These are phyloP conservation scores for Lycaena phlaeas DNA, from an alignment of 2,888 invertebrate genomes.

Conservation along the genomic window DNA sequence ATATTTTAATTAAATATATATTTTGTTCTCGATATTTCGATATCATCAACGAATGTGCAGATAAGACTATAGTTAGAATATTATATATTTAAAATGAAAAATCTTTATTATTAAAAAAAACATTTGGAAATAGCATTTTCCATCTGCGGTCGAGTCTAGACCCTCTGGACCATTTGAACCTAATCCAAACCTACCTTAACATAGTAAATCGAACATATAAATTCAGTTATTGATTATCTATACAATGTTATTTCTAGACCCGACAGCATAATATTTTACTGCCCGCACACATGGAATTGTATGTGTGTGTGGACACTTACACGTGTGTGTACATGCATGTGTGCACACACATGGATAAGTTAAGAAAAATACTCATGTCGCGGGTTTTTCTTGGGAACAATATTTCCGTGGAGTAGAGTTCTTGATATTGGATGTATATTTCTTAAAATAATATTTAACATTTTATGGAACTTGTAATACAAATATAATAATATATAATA, in stretches of 20 bases:
- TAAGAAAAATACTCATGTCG: slow-evolving; percentile 69
- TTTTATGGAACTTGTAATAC: too few relatives aligned
- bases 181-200: slow-evolving; percentile 24
- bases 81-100: too few relatives aligned
- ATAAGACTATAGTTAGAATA: too few relatives aligned
- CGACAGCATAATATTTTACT: slow-evolving; percentile 74
- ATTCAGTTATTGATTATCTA: slow-evolving; percentile 69
- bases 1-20: too few relatives aligned
- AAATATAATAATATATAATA: too few relatives aligned
- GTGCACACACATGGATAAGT: slow-evolving; percentile 24
- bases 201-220: slow-evolving; percentile 43
- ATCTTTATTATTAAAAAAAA: too few relatives aligned
- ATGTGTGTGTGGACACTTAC: slow-evolving; percentile 22
- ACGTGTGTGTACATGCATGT: slow-evolving; percentile 9
- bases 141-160: too few relatives aligned
- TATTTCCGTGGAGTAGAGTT: slow-evolving; percentile 28
- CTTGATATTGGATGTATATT: neutral
- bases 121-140: too few relatives aligned
- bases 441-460: too few relatives aligned
- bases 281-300: slow-evolving; percentile 40
- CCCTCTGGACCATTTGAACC: too few relatives aligned
- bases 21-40: too few relatives aligned
- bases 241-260: slow-evolving; percentile 72
- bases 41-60: too few relatives aligned
- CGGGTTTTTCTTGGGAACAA: slow-evolving; percentile 56